Evolutionary conservation across 2,113 vertebrate genomes (phyloP).

Genomic region (Rhagologus leucostigma): DNA sequence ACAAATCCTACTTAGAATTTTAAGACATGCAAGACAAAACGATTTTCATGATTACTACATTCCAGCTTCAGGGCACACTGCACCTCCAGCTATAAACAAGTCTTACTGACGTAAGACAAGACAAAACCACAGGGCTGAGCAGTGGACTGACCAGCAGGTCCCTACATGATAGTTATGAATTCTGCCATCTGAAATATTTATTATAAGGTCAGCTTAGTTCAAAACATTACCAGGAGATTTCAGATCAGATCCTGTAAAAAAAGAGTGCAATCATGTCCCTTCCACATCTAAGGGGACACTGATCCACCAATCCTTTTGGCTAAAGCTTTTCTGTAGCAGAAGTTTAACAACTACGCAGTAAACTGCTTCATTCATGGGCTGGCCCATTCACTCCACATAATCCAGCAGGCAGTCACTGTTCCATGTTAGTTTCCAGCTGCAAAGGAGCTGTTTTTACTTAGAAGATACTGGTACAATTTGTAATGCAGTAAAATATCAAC

Average conservation of each 20-base stretch:
- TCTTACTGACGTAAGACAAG: neutral
- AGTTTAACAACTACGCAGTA: neutral
- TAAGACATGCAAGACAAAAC: neutral
- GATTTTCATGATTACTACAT: fast-evolving
- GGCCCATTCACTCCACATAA: neutral
- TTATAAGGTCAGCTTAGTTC: neutral
- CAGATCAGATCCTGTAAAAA: neutral
- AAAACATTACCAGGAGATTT: neutral
- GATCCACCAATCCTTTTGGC: neutral
- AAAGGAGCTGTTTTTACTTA: neutral
- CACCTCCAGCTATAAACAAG: neutral
- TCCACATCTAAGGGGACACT: neutral
- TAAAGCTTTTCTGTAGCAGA: neutral
- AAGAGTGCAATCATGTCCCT: neutral
- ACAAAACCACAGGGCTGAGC: neutral
- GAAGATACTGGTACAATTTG: neutral
- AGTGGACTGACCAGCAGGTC: neutral
- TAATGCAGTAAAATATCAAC: neutral
- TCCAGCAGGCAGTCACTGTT: neutral
- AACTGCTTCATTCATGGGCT: neutral
- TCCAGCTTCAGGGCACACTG: neutral
- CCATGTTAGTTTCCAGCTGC: neutral
- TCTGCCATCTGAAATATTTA: neutral
- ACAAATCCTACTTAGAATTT: neutral
- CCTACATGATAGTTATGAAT: fast-evolving